Evolutionary conservation across 2,113 vertebrate genomes (phyloP).

Genomic region (Toxotes chatareus): DNA sequence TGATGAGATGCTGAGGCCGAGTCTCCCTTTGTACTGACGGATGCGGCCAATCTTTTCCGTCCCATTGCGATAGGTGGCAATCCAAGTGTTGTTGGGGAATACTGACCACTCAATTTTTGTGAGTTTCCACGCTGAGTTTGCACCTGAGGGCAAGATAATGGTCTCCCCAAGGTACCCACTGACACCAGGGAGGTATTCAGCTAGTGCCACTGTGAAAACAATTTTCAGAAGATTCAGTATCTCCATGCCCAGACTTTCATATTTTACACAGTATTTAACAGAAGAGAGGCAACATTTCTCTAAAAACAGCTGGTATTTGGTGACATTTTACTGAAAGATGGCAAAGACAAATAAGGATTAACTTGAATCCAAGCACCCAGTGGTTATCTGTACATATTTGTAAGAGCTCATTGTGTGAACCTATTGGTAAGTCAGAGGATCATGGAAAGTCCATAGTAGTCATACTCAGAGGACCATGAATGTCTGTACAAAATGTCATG

Average conservation of each 20-base stretch:
- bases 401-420: too few relatives aligned
- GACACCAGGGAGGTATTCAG: fast-evolving
- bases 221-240: not conserved
- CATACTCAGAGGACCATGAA: too few relatives aligned
- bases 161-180: not conserved
- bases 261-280: not conserved
- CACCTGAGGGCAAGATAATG: slow-evolving; percentile 44
- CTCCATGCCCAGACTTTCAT: not conserved
- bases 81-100: slow-evolving; percentile 62
- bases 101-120: slow-evolving; percentile 63
- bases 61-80: fast-evolving
- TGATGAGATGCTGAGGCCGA: slow-evolving; percentile 7
- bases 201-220: not conserved
- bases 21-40: not conserved
- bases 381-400: too few relatives aligned
- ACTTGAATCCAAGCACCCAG: too few relatives aligned
- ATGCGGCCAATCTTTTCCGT: fast-evolving
- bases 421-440: too few relatives aligned
- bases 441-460: too few relatives aligned
- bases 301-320: not conserved
- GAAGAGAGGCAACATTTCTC: not conserved
- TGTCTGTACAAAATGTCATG: too few relatives aligned
- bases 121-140: not conserved
- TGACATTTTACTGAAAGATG: too few relatives aligned
- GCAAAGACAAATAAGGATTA: too few relatives aligned